These are phyloP conservation scores for Leptoteleia sp. DNA, from an alignment of 1,140 invertebrate species.

Conservation along the genomic window DNA sequence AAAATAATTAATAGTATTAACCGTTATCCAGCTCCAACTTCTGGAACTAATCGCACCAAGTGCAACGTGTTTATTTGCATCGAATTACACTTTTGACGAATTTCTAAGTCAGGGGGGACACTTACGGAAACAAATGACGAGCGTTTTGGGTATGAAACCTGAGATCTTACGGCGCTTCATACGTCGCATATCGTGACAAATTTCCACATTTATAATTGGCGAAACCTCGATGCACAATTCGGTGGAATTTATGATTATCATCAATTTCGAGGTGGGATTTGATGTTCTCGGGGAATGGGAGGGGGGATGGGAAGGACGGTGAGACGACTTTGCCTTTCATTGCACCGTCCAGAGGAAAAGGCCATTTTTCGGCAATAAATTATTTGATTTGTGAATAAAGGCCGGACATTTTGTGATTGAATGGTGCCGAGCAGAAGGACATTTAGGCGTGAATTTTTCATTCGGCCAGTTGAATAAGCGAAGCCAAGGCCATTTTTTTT, in stretches of 20 bases:
- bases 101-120: conserved; percentile 12
- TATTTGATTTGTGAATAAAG: conserved; percentile 54
- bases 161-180: conserved; percentile 28
- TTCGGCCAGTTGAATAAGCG: conserved; percentile 8
- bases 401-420: conserved; percentile 33
- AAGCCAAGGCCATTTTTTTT: conserved; percentile 18
- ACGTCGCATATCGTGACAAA: conserved; percentile 46
- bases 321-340: no score
- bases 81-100: conserved; percentile 40
- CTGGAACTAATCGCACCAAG: no score
- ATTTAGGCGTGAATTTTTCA: conserved; percentile 47
- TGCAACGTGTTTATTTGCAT: conserved; percentile 22
- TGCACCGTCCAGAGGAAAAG: conserved; percentile 1
- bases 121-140: conserved; percentile 38
- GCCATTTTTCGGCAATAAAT: conserved; percentile 55
- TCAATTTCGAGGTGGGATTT: conserved; percentile 26
- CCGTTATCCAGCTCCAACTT: no score
- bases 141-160: conserved; percentile 29
- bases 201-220: conserved; percentile 58
- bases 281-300: conserved; percentile 33
- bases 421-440: conserved; percentile 34
- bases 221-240: conserved; percentile 54
- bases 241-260: conserved; percentile 48
- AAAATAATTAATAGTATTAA: no score
- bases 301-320: background rate